Base-by-base conservation (phyloP, 2,888 invertebrate genomes). In the Philonicus albiceps region DNA sequence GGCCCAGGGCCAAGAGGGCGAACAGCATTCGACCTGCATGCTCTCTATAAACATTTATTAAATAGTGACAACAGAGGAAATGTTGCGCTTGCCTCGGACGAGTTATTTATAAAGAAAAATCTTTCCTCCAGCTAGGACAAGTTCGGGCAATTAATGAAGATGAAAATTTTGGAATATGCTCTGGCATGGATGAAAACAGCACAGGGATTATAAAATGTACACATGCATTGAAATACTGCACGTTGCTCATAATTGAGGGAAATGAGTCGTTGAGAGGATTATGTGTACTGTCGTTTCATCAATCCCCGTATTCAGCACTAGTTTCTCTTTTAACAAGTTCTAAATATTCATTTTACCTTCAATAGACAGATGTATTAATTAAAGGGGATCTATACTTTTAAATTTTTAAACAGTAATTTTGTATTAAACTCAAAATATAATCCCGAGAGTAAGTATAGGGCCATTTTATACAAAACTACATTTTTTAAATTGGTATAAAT, bases 81-180 rank as follows among this genome's bases (percentile, higher is more conserved):
- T 76, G 19, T 76, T 76, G 37, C 40, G 40, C 43, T 76, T 19
- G 22, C 22, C 76, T 76, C 64, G 27, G 34, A 13, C 43, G 34
- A 76, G 76, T 27, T 76, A 19, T 43, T 76, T 76, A 40, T 76
- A 11, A 76, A 76, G 76, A 76, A 76, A 76, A 76, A 76, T 76
- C 34, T 49, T 8, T 76, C 37, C 34, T 76, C 3, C 43, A 76
- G 40, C 75, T 75, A n/a, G 76, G 76, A 76, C 76, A 76, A 76
- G 37, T 37, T 22, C 37, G 81, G 30, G 30, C 64, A 55, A 81
- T 81, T 53, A 81, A 81, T 64, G 81, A 55, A 40, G 31, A 84
- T 84, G 64, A 64, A 84, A 72, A 34, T 72, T 64, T 84, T 64
- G 64, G 64, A 5, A 11, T 64, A 11, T 2, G 22, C 27, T 22